Evolutionary conservation across 1,140 invertebrate genomes (phyloP).

Genomic region (Drosophila mauritiana): DNA sequence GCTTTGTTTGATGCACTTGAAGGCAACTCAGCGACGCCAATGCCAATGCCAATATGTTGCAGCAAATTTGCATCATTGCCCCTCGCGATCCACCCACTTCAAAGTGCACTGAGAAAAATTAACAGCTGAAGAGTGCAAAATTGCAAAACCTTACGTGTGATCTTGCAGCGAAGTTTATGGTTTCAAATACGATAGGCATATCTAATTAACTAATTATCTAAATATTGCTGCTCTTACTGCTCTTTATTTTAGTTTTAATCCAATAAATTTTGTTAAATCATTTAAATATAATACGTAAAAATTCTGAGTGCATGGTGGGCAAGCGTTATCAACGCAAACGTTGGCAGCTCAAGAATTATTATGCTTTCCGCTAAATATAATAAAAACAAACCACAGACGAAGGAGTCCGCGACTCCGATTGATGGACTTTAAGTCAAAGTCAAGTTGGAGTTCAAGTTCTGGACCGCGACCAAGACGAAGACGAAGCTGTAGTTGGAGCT

Average conservation of each 20-base stretch:
- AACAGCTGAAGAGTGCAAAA: not conserved
- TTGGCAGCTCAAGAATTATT: constrained; percentile 75
- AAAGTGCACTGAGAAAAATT: constrained; percentile 9
- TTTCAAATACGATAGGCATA: too few relatives aligned
- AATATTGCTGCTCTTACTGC: too few relatives aligned
- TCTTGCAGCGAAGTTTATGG: not conserved
- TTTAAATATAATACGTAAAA: not conserved
- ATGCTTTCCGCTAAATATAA: constrained; percentile 83
- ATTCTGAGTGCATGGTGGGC: constrained; percentile 29
- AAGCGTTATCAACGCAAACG: constrained; percentile 73
- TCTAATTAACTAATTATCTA: too few relatives aligned
- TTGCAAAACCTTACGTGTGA: not conserved
- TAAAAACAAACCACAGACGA: constrained; percentile 80
- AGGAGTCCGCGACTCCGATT: constrained; percentile 54
- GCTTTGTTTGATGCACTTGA: constrained; percentile 69
- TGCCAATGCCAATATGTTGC: constrained; percentile 64
- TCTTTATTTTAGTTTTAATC: too few relatives aligned
- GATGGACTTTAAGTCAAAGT: constrained; percentile 83
- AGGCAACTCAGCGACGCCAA: constrained; percentile 76
- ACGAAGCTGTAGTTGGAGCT: constrained; percentile 27
- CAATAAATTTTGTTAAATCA: not conserved
- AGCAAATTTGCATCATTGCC: constrained; percentile 74
- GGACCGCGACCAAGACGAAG: constrained; percentile 56
- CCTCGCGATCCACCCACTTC: constrained; percentile 38
- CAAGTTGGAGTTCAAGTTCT: constrained; percentile 81